Conservation (phyloP, 2,888 invertebrate genomes). For the Penaeus monodon region DNA sequence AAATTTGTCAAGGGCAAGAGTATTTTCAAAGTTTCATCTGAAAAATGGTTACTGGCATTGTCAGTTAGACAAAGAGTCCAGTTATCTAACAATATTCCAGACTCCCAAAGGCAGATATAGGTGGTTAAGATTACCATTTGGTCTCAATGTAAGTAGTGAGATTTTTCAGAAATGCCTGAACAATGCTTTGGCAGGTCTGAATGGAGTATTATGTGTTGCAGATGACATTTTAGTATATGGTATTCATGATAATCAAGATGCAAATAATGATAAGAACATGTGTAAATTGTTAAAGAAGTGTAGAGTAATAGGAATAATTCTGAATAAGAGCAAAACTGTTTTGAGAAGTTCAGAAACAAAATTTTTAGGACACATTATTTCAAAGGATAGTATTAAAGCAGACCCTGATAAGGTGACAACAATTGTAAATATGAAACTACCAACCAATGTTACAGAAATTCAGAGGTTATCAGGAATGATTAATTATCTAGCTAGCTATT, state of each 20-base stretch:
- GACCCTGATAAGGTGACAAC: too few species aligned
- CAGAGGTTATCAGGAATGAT: too few species aligned
- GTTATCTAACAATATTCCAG: background rate
- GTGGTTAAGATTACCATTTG: too few species aligned
- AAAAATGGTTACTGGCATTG: slow-evolving; percentile 12
- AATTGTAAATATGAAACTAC: too few species aligned
- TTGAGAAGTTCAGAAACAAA: slow-evolving; percentile 1
- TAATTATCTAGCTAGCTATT: too few species aligned
- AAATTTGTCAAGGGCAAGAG: background rate
- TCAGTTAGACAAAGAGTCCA: background rate
- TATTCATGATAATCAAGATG: background rate
- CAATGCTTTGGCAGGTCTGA: background rate
- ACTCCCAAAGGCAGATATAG: too few species aligned
- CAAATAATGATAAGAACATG: background rate
- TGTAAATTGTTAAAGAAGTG: background rate
- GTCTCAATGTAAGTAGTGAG: too few species aligned
- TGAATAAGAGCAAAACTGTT: background rate
- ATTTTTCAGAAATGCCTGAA: too few species aligned
- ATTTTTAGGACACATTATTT: background rate
- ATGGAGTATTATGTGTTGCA: background rate
- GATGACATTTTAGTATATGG: slow-evolving; percentile 2
- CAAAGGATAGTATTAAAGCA: slow-evolving; percentile 7
- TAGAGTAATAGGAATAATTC: too few species aligned
- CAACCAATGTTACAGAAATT: too few species aligned
- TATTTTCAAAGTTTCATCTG: slow-evolving; percentile 9